Base-by-base conservation (phyloP, 2,888 invertebrate species). In the Unio delphinus region DNA sequence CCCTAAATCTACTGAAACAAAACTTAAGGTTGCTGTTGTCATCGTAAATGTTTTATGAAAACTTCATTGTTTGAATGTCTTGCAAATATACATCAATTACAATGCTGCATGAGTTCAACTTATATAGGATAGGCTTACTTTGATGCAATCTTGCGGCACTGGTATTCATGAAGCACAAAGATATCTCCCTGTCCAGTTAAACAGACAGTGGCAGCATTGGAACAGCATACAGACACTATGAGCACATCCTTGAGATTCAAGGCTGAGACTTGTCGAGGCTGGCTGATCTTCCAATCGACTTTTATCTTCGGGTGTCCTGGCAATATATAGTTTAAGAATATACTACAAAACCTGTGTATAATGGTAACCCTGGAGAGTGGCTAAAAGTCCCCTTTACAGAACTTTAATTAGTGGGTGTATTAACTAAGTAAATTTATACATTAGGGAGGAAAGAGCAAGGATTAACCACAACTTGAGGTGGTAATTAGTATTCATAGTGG, bases 121-220 rank as follows among this genome's bases (percentile, higher is more conserved):
- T 45, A 11, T n/a, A 58, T 58, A 17, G 15, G 23, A 59, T 61
- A 26, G 26, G 78, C 79, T 82, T 88, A 92, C 92, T 90, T 93
- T 69, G 93, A 92, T 55, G 93, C 93, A 58, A 95, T 93, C 71
- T 93, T 94, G 82, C 93, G 92, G 88, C 93, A 94, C 76, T 93
- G 92, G 87, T 93, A 93, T 80, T 94, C 93, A 88, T 94, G 93
- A 2, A 95, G 90, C 18, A 94, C 90, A 84, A 93, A 94, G 45
- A 95, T 92, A 84, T 94, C 94, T 0, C 94, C 94, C 56, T 92
- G 92, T 60, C 91, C 91, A 0, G 94, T 94, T 4, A 92, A 92
- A 67, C 94, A 90, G 0, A 93, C 93, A 0, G 93, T 94, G 23
- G 94, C 94, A 1, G 94, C 94, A 88, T 94, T 94, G 55, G 93